A percentile compares a stretch with the other conserved stretches of the same genome.
Conservation (phyloP, 2,113 vertebrate genomes). For the Atractosteus spatula region DNA sequence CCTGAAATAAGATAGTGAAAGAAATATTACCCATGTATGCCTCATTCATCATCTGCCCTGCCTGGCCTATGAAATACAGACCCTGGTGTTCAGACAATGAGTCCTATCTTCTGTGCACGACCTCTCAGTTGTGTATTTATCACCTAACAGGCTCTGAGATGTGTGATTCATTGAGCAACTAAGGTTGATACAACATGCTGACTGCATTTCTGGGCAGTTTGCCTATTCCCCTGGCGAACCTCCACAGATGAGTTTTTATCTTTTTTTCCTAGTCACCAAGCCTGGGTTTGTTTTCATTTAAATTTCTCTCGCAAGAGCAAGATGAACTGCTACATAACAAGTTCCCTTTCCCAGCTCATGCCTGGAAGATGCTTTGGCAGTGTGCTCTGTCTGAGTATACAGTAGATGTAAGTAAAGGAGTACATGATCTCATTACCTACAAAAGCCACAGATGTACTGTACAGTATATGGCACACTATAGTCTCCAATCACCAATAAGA, state of each 20-base stretch:
- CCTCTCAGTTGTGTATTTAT: constrained; percentile 66
- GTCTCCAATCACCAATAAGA: no score
- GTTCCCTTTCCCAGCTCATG: not conserved
- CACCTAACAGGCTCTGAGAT: constrained; percentile 54
- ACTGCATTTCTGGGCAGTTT: constrained; percentile 49
- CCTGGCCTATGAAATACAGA: constrained; percentile 58
- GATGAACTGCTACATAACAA: not conserved
- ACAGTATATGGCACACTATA: no score
- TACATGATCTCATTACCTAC: no score
- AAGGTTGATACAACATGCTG: constrained; percentile 56
- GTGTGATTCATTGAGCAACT: constrained; percentile 62
- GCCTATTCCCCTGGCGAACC: constrained; percentile 32
- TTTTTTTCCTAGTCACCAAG: constrained; percentile 24
- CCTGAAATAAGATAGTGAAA: constrained; percentile 54
- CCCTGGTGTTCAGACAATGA: constrained; percentile 53
- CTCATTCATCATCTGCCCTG: constrained; percentile 63
- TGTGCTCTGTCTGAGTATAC: not conserved
- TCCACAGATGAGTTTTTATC: constrained; percentile 12
- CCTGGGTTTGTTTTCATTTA: constrained; percentile 5
- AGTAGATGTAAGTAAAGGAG: no score
- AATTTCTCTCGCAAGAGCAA: not conserved
- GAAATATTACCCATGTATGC: constrained; percentile 56
- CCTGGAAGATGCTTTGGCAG: not conserved
- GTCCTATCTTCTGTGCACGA: constrained; percentile 63
- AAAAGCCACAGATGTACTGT: no score